These are phyloP conservation scores for Moxostoma hubbsi DNA, from an alignment of 2,797 vertebrate species.

Conservation along the genomic window DNA sequence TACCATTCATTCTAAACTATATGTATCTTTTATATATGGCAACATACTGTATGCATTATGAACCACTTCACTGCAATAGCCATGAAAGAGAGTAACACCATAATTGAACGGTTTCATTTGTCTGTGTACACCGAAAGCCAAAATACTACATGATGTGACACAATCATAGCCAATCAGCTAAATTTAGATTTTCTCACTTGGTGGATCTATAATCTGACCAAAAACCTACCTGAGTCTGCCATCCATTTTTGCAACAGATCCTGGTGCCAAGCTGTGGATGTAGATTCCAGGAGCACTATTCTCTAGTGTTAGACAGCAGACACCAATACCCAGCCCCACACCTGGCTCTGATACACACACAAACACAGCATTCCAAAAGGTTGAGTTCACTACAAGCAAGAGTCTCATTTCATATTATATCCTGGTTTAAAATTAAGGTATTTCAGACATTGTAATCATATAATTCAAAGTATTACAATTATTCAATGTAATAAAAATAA, in stretches of 20 bases:
- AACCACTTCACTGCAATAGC: conserved; percentile 12
- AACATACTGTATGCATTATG: no score
- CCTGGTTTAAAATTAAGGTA: not conserved
- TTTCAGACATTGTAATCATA: not conserved
- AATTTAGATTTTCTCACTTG: not conserved
- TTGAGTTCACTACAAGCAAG: conserved; percentile 2
- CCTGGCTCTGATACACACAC: conserved; percentile 80
- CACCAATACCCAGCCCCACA: conserved; percentile 92
- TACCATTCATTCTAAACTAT: conserved; percentile 9
- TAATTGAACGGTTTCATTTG: no score
- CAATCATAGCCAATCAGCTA: no score
- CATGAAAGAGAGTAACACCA: not conserved
- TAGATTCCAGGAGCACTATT: conserved; percentile 91
- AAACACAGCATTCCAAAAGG: conserved; percentile 29
- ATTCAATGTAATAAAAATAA: no score
- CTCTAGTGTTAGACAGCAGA: conserved; percentile 90
- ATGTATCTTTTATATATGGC: no score
- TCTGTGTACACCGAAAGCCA: no score
- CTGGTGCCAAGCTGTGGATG: conserved; percentile 93
- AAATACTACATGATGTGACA: no score
- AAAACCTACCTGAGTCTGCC: conserved; percentile 86
- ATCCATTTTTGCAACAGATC: conserved; percentile 96
- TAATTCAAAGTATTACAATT: not conserved
- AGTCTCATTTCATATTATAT: not conserved
- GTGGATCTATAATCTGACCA: not conserved